phyloP scores from a whole-genome alignment of 2,113 vertebrate genomes.

The Hypanus sabinus region DNA sequence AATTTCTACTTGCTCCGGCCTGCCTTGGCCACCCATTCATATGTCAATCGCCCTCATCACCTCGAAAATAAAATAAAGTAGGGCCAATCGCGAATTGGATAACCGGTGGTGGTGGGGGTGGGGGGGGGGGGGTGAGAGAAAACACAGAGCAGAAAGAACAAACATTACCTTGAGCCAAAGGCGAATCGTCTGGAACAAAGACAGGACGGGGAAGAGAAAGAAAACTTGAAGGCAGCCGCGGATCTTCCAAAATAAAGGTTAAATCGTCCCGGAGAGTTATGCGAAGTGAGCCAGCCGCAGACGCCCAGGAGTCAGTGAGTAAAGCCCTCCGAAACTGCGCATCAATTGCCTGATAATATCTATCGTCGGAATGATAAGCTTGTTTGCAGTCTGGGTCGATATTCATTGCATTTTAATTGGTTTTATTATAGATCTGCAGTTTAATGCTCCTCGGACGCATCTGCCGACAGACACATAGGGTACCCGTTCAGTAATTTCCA shows the following conservation, averaged over 20 bases:
- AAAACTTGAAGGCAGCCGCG: background rate
- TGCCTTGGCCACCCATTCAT: constrained; percentile 16
- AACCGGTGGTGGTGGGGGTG: background rate
- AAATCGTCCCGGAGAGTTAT: constrained; percentile 8
- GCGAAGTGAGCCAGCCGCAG: background rate
- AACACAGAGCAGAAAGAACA: background rate
- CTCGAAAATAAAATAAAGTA: constrained; percentile 31
- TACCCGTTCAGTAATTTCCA: constrained; percentile 12
- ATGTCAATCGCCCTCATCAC: constrained; percentile 14
- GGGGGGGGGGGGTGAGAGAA: background rate
- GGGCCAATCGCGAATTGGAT: constrained; percentile 20
- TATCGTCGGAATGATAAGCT: background rate
- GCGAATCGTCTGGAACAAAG: background rate
- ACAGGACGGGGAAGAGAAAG: background rate
- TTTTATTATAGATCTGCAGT: constrained; percentile 30
- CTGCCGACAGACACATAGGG: background rate
- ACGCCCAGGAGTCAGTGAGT: constrained; percentile 5
- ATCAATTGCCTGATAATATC: constrained; percentile 27
- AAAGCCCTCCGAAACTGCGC: background rate
- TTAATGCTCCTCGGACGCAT: background rate
- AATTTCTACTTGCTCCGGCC: constrained; percentile 16
- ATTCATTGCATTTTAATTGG: constrained; percentile 33
- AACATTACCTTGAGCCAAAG: background rate
- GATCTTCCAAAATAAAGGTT: constrained; percentile 12
- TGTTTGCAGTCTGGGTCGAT: constrained; percentile 25